A percentile compares a stretch with the other conserved stretches of the same genome.
Conservation (phyloP, 1,140 invertebrate species). For the Achroia grisella region DNA sequence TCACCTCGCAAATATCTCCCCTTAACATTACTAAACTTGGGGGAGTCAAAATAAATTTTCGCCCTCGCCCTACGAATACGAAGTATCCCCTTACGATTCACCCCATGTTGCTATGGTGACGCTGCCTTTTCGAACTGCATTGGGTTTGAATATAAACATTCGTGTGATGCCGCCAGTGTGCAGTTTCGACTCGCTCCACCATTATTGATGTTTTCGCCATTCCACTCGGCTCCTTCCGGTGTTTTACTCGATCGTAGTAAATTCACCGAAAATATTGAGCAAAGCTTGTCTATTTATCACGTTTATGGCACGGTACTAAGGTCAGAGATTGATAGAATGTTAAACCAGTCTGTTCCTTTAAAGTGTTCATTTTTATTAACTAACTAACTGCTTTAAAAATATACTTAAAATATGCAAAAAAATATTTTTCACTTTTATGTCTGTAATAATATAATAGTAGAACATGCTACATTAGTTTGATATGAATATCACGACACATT, state of each 20-base stretch:
- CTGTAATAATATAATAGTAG: too few species aligned
- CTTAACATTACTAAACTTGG: slow-evolving; percentile 37
- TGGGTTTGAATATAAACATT: slow-evolving; percentile 26
- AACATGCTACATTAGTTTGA: too few species aligned
- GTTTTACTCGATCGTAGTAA: slow-evolving; percentile 23
- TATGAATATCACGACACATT: too few species aligned
- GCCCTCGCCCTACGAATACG: slow-evolving; percentile 58
- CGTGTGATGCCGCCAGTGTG: slow-evolving; percentile 14
- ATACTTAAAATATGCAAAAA: too few species aligned
- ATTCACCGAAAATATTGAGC: slow-evolving; percentile 37
- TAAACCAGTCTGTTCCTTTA: not conserved
- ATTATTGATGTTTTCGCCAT: slow-evolving; percentile 36
- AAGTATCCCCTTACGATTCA: slow-evolving; percentile 52
- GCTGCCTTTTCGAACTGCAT: slow-evolving; percentile 42
- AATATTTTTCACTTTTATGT: too few species aligned
- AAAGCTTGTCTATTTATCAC: slow-evolving; percentile 46
- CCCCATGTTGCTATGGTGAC: slow-evolving; percentile 58
- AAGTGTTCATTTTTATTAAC: too few species aligned
- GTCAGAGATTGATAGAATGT: slow-evolving; percentile 15
- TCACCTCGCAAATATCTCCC: slow-evolving; percentile 65
- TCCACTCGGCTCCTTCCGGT: slow-evolving; percentile 20
- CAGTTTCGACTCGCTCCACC: slow-evolving; percentile 16
- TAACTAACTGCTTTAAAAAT: too few species aligned
- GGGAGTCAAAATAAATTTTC: slow-evolving; percentile 59
- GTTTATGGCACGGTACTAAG: slow-evolving; percentile 31